phyloP scores from a whole-genome alignment of 2,113 vertebrate genomes.

The Bombycilla garrulus region DNA sequence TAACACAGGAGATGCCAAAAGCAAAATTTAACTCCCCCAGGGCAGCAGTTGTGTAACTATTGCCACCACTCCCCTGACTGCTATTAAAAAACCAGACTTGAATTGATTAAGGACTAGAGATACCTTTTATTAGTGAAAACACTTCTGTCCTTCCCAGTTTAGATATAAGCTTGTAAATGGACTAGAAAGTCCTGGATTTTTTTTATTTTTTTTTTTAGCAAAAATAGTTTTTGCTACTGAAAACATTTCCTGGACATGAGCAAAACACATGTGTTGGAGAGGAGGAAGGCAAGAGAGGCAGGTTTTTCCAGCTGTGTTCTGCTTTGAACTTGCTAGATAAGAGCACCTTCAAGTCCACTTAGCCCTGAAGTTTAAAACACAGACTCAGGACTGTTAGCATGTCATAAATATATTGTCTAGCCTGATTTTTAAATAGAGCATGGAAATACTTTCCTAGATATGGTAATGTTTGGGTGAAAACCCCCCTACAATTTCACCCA shows the following conservation, averaged over 20 bases:
- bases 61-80: not conserved
- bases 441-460: not conserved
- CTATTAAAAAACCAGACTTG: not conserved
- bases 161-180: not conserved
- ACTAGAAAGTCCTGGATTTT: not conserved
- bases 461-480: not conserved
- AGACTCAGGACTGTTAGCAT: not conserved
- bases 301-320: not conserved
- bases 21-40: conserved; percentile 34
- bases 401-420: not conserved
- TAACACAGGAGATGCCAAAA: conserved; percentile 40
- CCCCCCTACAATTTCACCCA: not conserved
- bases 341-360: not conserved
- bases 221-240: not conserved
- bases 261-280: not conserved
- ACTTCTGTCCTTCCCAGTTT: not conserved
- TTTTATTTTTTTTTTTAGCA: not conserved
- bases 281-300: not conserved
- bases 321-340: not conserved
- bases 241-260: conserved; percentile 2
- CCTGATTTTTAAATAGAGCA: not conserved
- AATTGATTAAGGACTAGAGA: not conserved
- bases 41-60: conserved; percentile 10
- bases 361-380: not conserved
- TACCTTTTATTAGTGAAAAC: not conserved